Percentiles rank a stretch among this genome's conserved stretches.
Evolutionary conservation across 2,797 vertebrate genomes (phyloP).

Genomic region (Poecilia gillii): DNA sequence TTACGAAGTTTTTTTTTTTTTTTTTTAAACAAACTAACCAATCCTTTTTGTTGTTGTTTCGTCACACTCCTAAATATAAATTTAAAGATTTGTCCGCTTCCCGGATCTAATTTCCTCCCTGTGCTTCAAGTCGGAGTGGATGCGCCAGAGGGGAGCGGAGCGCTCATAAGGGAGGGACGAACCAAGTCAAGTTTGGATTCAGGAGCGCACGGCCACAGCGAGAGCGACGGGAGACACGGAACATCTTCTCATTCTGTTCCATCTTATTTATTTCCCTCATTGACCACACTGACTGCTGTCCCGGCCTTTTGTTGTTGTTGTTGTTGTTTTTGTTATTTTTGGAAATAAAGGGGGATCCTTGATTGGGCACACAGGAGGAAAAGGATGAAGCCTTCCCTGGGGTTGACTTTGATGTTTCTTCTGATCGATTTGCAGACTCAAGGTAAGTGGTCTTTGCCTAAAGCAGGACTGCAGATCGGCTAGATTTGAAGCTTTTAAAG

Average conservation of each 20-base stretch:
- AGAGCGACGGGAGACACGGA: slow-evolving; percentile 35
- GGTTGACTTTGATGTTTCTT: slow-evolving; percentile 71
- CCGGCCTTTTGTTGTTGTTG: not conserved
- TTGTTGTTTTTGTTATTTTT: too few species aligned
- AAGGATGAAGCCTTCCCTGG: slow-evolving; percentile 68
- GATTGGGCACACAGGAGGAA: slow-evolving; percentile 21
- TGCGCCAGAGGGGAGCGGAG: slow-evolving; percentile 57
- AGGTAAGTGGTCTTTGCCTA: slow-evolving; percentile 63
- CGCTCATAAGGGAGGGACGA: slow-evolving; percentile 69
- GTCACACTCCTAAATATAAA: not conserved
- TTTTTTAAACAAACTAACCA: not conserved
- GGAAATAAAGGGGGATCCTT: slow-evolving; percentile 33
- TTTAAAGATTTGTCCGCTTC: not conserved
- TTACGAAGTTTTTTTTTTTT: not conserved
- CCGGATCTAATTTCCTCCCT: slow-evolving; percentile 19
- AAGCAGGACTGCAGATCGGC: not conserved
- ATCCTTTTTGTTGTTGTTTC: too few species aligned
- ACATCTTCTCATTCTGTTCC: slow-evolving; percentile 12
- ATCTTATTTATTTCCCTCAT: slow-evolving; percentile 16
- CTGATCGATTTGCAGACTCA: slow-evolving; percentile 62
- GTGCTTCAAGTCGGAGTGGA: slow-evolving; percentile 23
- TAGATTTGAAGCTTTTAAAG: not conserved
- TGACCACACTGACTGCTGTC: slow-evolving; percentile 19
- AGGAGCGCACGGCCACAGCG: slow-evolving; percentile 50
- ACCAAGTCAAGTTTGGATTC: slow-evolving; percentile 59